These are phyloP conservation scores for Phalera bucephala DNA, from an alignment of 2,888 invertebrate genomes.

Conservation along the genomic window DNA sequence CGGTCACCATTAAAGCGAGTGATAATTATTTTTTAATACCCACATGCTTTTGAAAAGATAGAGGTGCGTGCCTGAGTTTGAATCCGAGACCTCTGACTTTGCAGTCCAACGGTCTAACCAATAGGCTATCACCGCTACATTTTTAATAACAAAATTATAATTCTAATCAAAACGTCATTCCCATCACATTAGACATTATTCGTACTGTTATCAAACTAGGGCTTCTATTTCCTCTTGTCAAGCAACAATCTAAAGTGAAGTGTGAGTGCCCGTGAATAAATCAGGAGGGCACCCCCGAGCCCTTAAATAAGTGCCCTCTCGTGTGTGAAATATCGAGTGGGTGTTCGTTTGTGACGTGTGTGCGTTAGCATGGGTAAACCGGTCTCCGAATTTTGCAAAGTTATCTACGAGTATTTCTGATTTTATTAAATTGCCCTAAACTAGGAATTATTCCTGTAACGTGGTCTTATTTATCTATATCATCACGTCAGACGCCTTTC, in stretches of 20 bases:
- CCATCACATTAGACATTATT: constrained; percentile 27
- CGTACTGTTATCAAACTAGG: constrained; percentile 24
- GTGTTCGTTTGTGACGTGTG: constrained; percentile 18
- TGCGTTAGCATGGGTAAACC: constrained; percentile 6
- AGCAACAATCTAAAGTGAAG: constrained; percentile 48
- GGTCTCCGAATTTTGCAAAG: background rate
- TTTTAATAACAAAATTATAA: constrained; percentile 2
- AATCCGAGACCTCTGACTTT: too few relatives aligned
- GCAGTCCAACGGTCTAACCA: too few relatives aligned
- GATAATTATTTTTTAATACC: too few relatives aligned
- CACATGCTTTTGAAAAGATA: too few relatives aligned
- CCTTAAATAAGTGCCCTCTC: constrained; percentile 75
- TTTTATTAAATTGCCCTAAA: too few relatives aligned
- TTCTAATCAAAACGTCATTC: constrained; percentile 11
- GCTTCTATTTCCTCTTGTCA: constrained; percentile 31
- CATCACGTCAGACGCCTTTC: too few relatives aligned
- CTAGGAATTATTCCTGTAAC: too few relatives aligned
- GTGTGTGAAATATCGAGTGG: constrained; percentile 75
- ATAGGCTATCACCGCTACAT: too few relatives aligned
- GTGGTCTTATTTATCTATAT: too few relatives aligned
- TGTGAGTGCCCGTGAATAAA: constrained; percentile 64
- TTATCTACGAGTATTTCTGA: too few relatives aligned
- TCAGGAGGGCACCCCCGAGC: constrained; percentile 74
- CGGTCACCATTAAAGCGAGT: too few relatives aligned
- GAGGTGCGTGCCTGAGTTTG: too few relatives aligned